Conservation (phyloP, 2,113 vertebrate species). For the Otolemur garnettii region DNA sequence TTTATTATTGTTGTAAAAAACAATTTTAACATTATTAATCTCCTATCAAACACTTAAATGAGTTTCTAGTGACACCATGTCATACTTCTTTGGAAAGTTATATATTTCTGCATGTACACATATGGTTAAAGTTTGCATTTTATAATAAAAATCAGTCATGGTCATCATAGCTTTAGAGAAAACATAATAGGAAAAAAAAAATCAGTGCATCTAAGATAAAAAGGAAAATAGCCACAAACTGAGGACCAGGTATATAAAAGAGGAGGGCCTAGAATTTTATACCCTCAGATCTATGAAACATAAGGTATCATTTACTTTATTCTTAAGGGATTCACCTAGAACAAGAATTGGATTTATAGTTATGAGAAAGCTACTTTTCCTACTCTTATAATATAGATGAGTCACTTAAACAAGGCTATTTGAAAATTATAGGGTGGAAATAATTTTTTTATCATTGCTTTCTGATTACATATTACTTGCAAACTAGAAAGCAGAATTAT, state of each 20-base stretch:
- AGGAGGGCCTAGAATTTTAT: conserved; percentile 3
- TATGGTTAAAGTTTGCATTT: background rate
- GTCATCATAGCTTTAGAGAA: background rate
- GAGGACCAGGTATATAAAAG: background rate
- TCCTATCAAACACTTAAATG: background rate
- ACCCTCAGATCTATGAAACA: background rate
- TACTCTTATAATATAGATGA: background rate
- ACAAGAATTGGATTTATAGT: background rate
- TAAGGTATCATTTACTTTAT: background rate
- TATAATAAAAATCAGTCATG: background rate
- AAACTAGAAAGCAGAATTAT: conserved; percentile 37
- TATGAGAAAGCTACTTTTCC: conserved; percentile 7
- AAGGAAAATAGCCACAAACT: conserved; percentile 52
- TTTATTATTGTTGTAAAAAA: background rate
- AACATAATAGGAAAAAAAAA: conserved; percentile 5
- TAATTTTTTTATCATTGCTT: conserved; percentile 42
- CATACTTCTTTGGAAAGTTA: conserved; percentile 27
- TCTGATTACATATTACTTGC: conserved; percentile 36
- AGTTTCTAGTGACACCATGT: background rate
- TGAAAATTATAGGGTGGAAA: conserved; percentile 33
- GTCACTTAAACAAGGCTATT: background rate
- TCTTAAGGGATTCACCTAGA: background rate
- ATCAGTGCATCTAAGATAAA: conserved; percentile 14
- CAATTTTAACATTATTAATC: background rate
- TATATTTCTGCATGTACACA: background rate